Base-by-base conservation (phyloP, 1,140 invertebrate genomes). In the Lethrus apterus region DNA sequence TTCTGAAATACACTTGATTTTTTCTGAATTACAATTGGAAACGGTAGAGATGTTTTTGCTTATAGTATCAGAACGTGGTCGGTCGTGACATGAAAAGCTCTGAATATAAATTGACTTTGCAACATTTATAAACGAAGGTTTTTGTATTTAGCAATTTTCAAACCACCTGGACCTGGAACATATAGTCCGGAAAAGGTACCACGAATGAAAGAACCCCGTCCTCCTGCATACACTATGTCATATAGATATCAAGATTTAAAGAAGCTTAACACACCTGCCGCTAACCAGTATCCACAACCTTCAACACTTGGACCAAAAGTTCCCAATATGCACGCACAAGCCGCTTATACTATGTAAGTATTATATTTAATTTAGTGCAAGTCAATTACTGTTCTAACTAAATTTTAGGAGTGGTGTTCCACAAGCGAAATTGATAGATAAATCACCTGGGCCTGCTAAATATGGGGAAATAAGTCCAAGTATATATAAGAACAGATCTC, bases 361-460 rank as follows among this genome's bases (percentile, higher is more conserved):
- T 4, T 14, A 38, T 20, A 19, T 7, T 38, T 38, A 7, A 38
- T 17, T 8, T 38, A 17, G 10, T 5, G 14, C 14, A 5, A 7
- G 24, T 26, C 5, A 26, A 38, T 38, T 38, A 38, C 17, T 7
- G 11, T 38, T 38, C 4, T 38, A 14, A 19, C 9, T 5, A 14
- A 9, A 29, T 18, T 47, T 26, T 30, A 31, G 36, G 19, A 7
- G 14, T n/a, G 32, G 18, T 3, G 35, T 51, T 35, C 47, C 54
- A 14, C 40, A 49, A 33, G 1, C 48, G 1, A 44, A 41, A 13
- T 43, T 14, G 4, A 19, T 24, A 41, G 49, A 55, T 36, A 21
- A 35, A 10, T 77, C 75, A 0, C 78, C 77, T 2, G 78, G 77
- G 8, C 78, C 78, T 2, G 77, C 76, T 0, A 70, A 72, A 1